A percentile compares a stretch with the other conserved stretches of the same genome.
Conservation (phyloP, 2,113 vertebrate species). For the Neotoma lepida region DNA sequence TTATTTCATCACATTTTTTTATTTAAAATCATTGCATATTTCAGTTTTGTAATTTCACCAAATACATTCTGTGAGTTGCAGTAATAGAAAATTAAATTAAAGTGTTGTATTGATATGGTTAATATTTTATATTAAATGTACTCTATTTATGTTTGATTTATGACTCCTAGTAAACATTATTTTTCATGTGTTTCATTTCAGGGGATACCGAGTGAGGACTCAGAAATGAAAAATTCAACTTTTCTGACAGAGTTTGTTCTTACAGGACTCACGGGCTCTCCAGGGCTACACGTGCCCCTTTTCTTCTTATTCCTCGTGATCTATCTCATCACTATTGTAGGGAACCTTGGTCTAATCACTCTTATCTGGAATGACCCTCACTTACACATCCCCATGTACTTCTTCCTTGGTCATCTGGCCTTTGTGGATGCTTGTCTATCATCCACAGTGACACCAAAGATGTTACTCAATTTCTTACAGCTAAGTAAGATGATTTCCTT, state of each 20-base stretch:
- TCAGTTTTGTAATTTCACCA: neutral
- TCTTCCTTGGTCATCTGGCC: conserved; percentile 64
- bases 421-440: conserved; percentile 69
- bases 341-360: conserved; percentile 61
- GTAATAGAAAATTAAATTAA: neutral
- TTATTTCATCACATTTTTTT: neutral
- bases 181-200: conserved; percentile 16
- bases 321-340: conserved; percentile 55
- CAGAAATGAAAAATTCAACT: conserved; percentile 49
- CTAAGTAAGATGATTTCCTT: conserved; percentile 44
- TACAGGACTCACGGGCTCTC: conserved; percentile 31
- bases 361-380: conserved; percentile 61
- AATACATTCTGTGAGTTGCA: too few species aligned
- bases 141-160: neutral
- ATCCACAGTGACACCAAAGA: conserved; percentile 63
- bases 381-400: conserved; percentile 72
- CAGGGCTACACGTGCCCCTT: conserved; percentile 3
- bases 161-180: neutral
- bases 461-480: conserved; percentile 48
- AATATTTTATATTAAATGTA: neutral
- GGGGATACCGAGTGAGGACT: neutral
- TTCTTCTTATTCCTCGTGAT: conserved; percentile 55
- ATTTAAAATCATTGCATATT: neutral
- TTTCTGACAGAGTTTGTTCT: conserved; percentile 59
- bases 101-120: neutral